Evolutionary conservation across 2,113 vertebrate genomes (phyloP).

Genomic region (Petaurus breviceps): DNA sequence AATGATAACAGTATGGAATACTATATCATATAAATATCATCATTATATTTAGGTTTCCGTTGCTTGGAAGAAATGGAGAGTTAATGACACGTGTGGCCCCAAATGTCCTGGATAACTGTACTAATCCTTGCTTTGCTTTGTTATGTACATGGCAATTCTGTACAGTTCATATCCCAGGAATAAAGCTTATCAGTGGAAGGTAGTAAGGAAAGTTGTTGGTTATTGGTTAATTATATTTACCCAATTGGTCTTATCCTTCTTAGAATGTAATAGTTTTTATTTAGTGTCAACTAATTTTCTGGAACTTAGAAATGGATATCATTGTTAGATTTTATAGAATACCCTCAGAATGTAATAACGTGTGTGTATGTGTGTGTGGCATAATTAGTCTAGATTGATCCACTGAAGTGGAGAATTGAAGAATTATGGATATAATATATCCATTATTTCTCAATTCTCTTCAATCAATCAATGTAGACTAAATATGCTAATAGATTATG

Average conservation of each 20-base stretch:
- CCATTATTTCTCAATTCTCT: background rate
- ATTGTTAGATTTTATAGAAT: background rate
- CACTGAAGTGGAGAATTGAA: slow-evolving; percentile 48
- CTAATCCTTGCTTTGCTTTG: background rate
- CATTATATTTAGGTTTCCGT: slow-evolving; percentile 12
- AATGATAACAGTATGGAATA: background rate
- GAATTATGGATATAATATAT: slow-evolving; percentile 4
- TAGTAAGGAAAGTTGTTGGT: background rate
- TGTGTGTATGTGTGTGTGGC: too few relatives aligned
- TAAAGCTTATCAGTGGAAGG: background rate
- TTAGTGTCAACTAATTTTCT: slow-evolving; percentile 33
- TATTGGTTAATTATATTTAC: background rate
- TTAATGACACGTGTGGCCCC: background rate
- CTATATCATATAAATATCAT: slow-evolving; percentile 8
- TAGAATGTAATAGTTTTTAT: background rate
- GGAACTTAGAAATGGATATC: slow-evolving; percentile 2
- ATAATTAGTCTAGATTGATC: background rate
- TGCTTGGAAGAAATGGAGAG: background rate
- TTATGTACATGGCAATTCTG: background rate
- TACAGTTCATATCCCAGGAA: background rate
- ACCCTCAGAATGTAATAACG: background rate
- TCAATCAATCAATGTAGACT: background rate
- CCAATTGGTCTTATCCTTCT: background rate
- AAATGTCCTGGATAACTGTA: background rate
- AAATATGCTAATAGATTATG: background rate